Conservation (phyloP, 2,888 invertebrate genomes). For the Macrosiphum euphorbiae region DNA sequence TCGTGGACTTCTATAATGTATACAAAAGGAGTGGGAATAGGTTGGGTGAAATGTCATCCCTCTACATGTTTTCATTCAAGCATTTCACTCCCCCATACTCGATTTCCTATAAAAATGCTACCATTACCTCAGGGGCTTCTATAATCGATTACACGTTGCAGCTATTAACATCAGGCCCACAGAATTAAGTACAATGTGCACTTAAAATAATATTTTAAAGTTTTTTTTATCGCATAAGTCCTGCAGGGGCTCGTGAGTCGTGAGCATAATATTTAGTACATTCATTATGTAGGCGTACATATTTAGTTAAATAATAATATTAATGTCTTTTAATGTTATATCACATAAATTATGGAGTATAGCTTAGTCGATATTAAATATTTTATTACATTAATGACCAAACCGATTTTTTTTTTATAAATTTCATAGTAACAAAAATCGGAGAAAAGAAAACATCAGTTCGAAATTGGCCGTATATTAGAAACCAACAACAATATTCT, state of each 20-base stretch:
- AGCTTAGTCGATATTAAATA: neutral
- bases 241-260: neutral
- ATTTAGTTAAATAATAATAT: neutral
- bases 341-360: neutral
- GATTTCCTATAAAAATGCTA: neutral
- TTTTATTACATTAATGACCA: neutral
- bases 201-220: neutral
- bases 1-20: neutral
- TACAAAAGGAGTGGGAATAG: neutral
- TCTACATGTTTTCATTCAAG: neutral
- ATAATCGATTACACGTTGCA: neutral
- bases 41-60: neutral
- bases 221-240: neutral
- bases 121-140: neutral
- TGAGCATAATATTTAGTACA: neutral
- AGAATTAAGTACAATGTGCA: neutral
- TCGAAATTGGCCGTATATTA: neutral
- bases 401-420: neutral
- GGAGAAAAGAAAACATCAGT: neutral
- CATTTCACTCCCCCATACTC: neutral
- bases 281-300: neutral
- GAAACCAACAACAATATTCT: neutral
- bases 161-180: neutral
- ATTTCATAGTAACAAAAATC: neutral
- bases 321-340: neutral